Evolutionary conservation across 2,888 invertebrate genomes (phyloP), one percentile per base, ranked within the genome.

Genomic region (Nezara viridula): DNA sequence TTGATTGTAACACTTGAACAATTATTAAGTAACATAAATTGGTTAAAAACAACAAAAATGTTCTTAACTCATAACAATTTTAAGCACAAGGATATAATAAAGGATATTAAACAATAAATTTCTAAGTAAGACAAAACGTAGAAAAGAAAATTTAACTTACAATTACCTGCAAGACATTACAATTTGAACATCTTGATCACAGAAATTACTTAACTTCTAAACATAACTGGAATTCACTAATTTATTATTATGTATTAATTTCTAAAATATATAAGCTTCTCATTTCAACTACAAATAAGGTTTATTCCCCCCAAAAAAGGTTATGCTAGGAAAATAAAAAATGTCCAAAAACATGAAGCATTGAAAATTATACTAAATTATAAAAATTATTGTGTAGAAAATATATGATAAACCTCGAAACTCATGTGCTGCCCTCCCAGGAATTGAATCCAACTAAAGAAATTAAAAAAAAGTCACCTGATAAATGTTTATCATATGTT

Each of bases 361-460:
- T 77, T 40, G 40, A 24, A 77, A 73, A 47, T 73, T 40, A 87
- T 19, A 40, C 16, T 44, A 44, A 60, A 66, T 37, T 19, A 37
- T 24, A 88, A 44, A 66, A 88, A 81, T 32, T 50, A 50, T 77
- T 77, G 44, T 49, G 66, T 50, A 49, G 49, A 88, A 44, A 88
- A 50, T 52, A 49, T 52, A 24, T 88, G 81, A 77, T 81, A 81
- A 88, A 49, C 52, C 81, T 60, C 49, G 32, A 81, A 88, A 86
- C 81, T 49, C 88, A 77, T 49, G 88, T 88, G 88, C 88, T 88
- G 88, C 88, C 47, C 88, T 81, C 88, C 66, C 40, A 55, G 88
- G 77, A 47, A 52, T 60, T 87, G n/a, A 27, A 66, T 66, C 60
- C 27, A 87, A 87, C 87, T 87, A 87, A 24, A 50, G 37, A n/a